Evolutionary conservation across 2,797 vertebrate genomes (phyloP).

Genomic region (Alfaro cultratus): DNA sequence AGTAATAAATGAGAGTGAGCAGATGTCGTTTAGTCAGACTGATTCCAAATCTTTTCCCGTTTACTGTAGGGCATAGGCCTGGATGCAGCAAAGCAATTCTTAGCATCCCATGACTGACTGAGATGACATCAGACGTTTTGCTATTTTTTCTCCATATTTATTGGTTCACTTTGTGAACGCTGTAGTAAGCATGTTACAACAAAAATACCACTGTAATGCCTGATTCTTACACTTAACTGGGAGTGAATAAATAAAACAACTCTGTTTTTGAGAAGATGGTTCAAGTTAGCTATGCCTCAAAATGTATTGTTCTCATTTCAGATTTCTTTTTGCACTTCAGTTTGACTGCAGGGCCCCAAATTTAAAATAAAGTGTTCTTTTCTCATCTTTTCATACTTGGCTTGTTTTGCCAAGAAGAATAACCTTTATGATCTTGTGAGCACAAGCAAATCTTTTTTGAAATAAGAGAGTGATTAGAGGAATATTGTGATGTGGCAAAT

Average conservation of each 20-base stretch:
- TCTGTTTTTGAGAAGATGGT: background rate
- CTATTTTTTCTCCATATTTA: constrained; percentile 44
- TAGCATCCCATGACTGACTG: constrained; percentile 39
- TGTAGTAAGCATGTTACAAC: constrained; percentile 23
- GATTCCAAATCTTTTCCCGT: constrained; percentile 58
- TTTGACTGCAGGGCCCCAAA: background rate
- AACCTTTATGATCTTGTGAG: constrained; percentile 15
- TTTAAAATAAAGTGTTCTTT: constrained; percentile 9
- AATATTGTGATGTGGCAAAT: background rate
- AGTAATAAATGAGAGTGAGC: constrained; percentile 57
- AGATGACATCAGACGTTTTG: constrained; percentile 36
- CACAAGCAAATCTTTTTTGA: constrained; percentile 6
- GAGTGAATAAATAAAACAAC: background rate
- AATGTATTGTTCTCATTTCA: constrained; percentile 7
- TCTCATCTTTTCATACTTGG: background rate
- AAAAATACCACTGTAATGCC: constrained; percentile 20
- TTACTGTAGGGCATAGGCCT: constrained; percentile 58
- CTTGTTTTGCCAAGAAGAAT: constrained; percentile 6
- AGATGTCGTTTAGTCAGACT: constrained; percentile 66
- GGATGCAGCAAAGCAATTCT: constrained; percentile 34
- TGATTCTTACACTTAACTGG: constrained; percentile 4
- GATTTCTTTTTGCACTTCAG: background rate
- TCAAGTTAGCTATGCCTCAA: background rate
- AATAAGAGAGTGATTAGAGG: background rate
- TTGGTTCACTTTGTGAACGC: constrained; percentile 54